Base-by-base conservation (phyloP, 2,113 vertebrate species). In the Notarius quadriscutis region DNA sequence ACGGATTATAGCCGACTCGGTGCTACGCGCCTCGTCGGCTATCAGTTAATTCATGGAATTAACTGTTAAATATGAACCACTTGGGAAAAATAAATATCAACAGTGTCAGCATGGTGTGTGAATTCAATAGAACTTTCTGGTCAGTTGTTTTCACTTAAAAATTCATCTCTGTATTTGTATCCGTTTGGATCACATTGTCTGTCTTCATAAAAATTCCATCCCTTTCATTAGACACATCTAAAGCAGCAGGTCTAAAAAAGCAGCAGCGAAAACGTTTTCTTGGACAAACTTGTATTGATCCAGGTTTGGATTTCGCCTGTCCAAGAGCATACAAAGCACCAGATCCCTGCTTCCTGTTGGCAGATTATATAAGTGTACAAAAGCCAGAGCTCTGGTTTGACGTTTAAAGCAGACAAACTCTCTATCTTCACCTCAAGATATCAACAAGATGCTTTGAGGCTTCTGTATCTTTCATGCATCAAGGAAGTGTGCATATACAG, bases 321-420 rank as follows among this genome's bases (percentile, higher is more conserved):
- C 78, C 57, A 41, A 81, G 9, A 18, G 15, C 55, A 41, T 2
- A 48, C 18, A 25, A 25, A 3, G 8, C 58, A 63, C 58, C 27
- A 62, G 80, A 81, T 0, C 18, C 58, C 11, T 7, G 8, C 12
- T 63, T 63, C 58, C 85, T 34, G 48, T 78, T 18, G 12, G 27
- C 30, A 48, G 75, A 80, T 57, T 65, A 57, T 65, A 55, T 48
- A 34, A 55, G 77, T 18, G 22, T 22, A 79, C 78, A 81, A 81
- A 79, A 69, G 50, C 75, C 62, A 81, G 50, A 57, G 67, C 67
- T 84, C 53, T 80, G 62, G 27, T 67, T 30, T 72, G 51, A 53
- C 30, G 25, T 81, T 86, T 69, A 81, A 81, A 81, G 51, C 78
- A 71, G 85, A 86, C 17, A 58, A 81, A 86, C 78, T 65, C 25